Percentiles rank a stretch among this genome's conserved stretches.
Conservation (phyloP, 2,888 invertebrate genomes). For the Rhingia campestris region DNA sequence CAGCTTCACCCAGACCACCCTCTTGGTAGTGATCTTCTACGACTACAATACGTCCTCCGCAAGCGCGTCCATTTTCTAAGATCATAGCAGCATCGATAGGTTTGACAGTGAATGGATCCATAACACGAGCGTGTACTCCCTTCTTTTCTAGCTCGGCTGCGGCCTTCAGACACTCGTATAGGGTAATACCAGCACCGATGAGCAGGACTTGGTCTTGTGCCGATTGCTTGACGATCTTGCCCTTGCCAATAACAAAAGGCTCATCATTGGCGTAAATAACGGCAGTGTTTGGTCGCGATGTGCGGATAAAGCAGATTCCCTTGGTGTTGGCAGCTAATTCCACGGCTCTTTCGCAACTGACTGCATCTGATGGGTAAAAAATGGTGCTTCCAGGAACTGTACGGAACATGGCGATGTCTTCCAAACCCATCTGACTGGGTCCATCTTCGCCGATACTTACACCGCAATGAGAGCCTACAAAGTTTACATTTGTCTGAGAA, state of each 20-base stretch:
- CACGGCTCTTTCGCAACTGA: constrained; percentile 95
- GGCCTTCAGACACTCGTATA: constrained; percentile 94
- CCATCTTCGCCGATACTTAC: constrained; percentile 99
- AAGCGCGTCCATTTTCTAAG: constrained; percentile 89
- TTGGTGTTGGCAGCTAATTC: constrained; percentile 97
- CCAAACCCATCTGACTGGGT: constrained; percentile 99
- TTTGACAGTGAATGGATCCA: constrained; percentile 98
- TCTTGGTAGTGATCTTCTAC: constrained; percentile 93
- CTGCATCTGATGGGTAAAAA: constrained; percentile 95
- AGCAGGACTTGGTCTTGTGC: constrained; percentile 91
- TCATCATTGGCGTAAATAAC: constrained; percentile 94
- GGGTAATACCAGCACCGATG: constrained; percentile 96
- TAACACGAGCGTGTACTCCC: constrained; percentile 90
- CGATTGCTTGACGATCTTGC: constrained; percentile 90
- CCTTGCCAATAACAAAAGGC: constrained; percentile 90
- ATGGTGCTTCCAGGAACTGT: constrained; percentile 91
- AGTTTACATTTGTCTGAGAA: constrained; percentile 98
- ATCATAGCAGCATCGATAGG: constrained; percentile 94
- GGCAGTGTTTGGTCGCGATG: constrained; percentile 94
- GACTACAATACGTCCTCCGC: constrained; percentile 92
- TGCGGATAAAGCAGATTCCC: constrained; percentile 97
- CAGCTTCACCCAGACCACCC: constrained; percentile 98
- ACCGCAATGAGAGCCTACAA: constrained; percentile 98
- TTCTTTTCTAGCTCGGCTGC: constrained; percentile 88
- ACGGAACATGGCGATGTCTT: constrained; percentile 98